Percentiles rank a stretch among this genome's conserved stretches.
These are phyloP conservation scores for rabbit (Oryctolagus cuniculus) DNA, from an alignment of 2,113 vertebrate species.

Conservation along the genomic window mOryCun1.1 NC_091448.1:46034501-46035000, in stretches of 20 bases:
- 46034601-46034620: neutral
- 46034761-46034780: neutral
- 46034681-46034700: conserved; percentile 24
- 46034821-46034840: neutral
- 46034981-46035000: conserved; percentile 26
- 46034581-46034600: neutral
- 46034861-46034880: neutral
- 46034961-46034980: neutral
- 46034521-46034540: neutral
- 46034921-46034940: conserved; percentile 25
- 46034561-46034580: neutral
- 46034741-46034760: neutral
- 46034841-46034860: neutral
- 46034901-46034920: conserved; percentile 25
- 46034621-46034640: neutral
- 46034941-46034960: neutral
- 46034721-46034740: neutral
- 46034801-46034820: neutral
- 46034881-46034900: neutral
- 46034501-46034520: neutral
- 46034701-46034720: neutral
- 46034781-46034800: neutral
- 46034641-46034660: neutral
- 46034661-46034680: neutral
- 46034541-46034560: neutral